Evolutionary conservation across 2,113 vertebrate genomes (phyloP).

Genomic region (Panthera uncia): DNA sequence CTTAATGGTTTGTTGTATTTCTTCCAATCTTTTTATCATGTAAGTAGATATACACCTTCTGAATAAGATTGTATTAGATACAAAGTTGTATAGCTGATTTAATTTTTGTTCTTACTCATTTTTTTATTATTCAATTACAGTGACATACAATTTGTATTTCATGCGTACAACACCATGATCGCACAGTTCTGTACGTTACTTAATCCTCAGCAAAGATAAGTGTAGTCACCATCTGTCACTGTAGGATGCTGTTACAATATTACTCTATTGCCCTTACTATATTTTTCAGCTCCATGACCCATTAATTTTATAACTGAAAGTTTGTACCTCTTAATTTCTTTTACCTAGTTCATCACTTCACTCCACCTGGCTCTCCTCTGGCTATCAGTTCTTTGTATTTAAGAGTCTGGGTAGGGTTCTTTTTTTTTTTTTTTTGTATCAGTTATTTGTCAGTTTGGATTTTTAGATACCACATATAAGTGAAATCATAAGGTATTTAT

Average conservation of each 20-base stretch:
- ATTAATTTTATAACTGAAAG: background rate
- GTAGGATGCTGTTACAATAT: background rate
- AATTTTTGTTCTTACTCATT: background rate
- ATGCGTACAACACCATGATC: background rate
- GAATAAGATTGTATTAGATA: background rate
- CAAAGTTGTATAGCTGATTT: background rate
- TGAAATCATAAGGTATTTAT: background rate
- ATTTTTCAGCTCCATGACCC: background rate
- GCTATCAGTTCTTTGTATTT: background rate
- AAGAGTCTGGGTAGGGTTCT: background rate
- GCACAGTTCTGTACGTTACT: background rate
- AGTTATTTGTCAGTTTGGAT: background rate
- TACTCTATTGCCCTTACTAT: background rate
- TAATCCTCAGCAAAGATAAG: background rate
- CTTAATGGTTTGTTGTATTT: background rate
- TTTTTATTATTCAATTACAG: background rate
- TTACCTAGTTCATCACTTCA: background rate
- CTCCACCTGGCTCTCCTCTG: background rate
- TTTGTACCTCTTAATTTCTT: background rate
- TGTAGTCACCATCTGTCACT: background rate
- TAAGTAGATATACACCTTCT: background rate
- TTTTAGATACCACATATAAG: background rate
- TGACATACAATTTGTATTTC: background rate
- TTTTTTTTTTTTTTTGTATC: background rate
- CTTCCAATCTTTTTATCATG: background rate